Evolutionary conservation across 2,113 vertebrate genomes (phyloP).

Genomic region (Fukomys damarensis): DNA sequence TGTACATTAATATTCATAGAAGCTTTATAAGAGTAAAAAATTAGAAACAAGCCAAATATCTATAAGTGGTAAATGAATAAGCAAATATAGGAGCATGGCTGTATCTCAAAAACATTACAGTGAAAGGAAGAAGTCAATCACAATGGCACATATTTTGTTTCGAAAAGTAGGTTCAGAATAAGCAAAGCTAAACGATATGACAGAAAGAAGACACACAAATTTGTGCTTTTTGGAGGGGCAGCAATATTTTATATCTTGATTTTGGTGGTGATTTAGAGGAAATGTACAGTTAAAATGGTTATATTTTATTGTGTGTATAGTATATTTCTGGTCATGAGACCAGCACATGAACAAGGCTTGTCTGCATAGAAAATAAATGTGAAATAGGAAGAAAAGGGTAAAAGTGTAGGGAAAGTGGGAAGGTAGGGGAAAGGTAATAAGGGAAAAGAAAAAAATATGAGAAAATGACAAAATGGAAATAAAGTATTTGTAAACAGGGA

Average conservation of each 20-base stretch:
- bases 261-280: neutral
- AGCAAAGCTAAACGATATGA: neutral
- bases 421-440: too few relatives aligned
- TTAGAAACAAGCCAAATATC: neutral
- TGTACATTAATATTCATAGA: neutral
- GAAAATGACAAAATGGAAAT: too few relatives aligned
- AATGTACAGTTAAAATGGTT: neutral
- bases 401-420: too few relatives aligned
- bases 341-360: too few relatives aligned
- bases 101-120: neutral
- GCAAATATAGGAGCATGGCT: neutral
- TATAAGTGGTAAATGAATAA: neutral
- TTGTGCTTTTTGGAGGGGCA: neutral
- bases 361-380: too few relatives aligned
- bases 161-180: neutral
- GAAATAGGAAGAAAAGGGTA: neutral
- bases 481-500: too few relatives aligned
- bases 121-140: neutral
- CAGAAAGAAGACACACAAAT: neutral
- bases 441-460: too few relatives aligned
- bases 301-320: neutral
- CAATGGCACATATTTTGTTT: neutral
- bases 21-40: neutral
- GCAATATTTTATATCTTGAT: neutral
- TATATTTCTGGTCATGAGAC: too few relatives aligned